These are phyloP conservation scores for Sitodiplosis mosellana DNA, from an alignment of 1,140 invertebrate genomes.

Conservation along the genomic window DNA sequence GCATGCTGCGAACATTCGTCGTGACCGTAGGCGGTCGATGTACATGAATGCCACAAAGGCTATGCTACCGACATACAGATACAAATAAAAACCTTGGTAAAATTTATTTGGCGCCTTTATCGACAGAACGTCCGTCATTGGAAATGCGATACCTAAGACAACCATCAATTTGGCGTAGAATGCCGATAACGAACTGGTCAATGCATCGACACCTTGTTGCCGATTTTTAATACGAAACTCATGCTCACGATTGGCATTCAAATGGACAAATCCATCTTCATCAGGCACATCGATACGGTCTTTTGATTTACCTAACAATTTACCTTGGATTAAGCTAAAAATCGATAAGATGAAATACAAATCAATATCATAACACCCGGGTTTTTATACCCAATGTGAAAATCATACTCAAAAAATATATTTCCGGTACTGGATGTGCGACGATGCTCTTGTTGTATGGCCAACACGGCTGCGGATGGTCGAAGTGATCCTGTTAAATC, in stretches of 20 bases:
- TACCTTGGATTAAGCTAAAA: too few species aligned
- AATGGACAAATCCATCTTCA: constrained; percentile 6
- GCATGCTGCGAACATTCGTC: too few species aligned
- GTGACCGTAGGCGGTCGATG: constrained; percentile 38
- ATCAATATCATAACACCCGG: too few species aligned
- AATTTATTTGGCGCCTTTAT: constrained; percentile 39
- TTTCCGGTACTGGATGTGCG: too few species aligned
- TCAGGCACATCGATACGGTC: constrained; percentile 3
- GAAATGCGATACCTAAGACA: constrained; percentile 54
- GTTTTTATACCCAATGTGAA: too few species aligned
- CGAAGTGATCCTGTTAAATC: too few species aligned
- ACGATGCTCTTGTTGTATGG: too few species aligned
- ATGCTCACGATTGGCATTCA: background rate
- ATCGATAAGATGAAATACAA: too few species aligned
- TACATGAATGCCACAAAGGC: constrained; percentile 68
- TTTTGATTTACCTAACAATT: too few species aligned
- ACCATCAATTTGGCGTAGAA: constrained; percentile 63
- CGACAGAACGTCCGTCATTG: constrained; percentile 48
- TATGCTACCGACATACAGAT: constrained; percentile 58
- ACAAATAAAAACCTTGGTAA: constrained; percentile 69
- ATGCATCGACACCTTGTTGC: constrained; percentile 24
- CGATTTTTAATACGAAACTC: background rate
- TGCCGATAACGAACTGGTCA: constrained; percentile 42
- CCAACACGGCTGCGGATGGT: too few species aligned
- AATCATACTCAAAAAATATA: too few species aligned